A percentile compares a stretch with the other conserved stretches of the same genome.
These are phyloP conservation scores for Drosophila subsilvestris DNA, from an alignment of 2,888 invertebrate species.

Conservation along the genomic window DNA sequence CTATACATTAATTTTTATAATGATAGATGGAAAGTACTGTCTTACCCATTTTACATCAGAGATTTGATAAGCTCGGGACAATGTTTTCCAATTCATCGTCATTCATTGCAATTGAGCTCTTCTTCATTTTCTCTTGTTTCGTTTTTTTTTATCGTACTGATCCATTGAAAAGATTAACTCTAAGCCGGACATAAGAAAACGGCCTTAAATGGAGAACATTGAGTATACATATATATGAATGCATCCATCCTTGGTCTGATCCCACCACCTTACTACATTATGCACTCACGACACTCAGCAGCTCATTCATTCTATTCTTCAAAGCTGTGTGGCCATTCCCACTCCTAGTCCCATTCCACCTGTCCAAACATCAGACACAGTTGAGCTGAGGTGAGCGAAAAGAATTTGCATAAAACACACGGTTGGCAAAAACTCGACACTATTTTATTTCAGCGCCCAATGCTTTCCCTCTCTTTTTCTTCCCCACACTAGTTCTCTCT, in stretches of 20 bases:
- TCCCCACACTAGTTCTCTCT: background rate
- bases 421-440: conserved; percentile 66
- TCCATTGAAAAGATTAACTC: no score
- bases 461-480: conserved; percentile 1
- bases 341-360: conserved; percentile 47
- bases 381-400: conserved; percentile 35
- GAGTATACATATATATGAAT: conserved; percentile 29
- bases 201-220: conserved; percentile 49
- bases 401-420: conserved; percentile 74
- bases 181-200: background rate
- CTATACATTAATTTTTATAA: no score
- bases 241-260: background rate
- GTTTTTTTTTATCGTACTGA: no score
- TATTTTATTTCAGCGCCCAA: conserved; percentile 62
- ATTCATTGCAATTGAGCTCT: no score
- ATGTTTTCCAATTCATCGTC: no score
- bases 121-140: no score
- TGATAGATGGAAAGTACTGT: no score
- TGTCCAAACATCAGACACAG: conserved; percentile 67
- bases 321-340: conserved; percentile 61
- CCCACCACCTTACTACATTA: conserved; percentile 61
- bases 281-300: conserved; percentile 73
- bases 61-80: no score
- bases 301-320: conserved; percentile 76
- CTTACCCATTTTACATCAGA: no score